These are phyloP conservation scores for Halcyon leucocephala DNA, from an alignment of 2,797 vertebrate species.

Conservation along the genomic window DNA sequence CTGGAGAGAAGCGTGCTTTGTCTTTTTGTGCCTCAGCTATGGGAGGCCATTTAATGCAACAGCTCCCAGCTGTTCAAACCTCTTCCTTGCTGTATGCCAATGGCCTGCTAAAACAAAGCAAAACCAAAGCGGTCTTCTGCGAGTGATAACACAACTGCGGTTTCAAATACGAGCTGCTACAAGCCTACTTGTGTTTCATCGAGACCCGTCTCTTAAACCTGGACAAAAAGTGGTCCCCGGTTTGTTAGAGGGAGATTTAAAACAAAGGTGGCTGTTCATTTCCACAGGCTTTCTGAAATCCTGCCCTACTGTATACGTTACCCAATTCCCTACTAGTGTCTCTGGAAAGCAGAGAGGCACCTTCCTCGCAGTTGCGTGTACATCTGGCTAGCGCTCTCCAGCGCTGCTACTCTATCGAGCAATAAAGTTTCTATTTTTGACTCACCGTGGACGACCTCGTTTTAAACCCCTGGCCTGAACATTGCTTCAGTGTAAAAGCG, in stretches of 20 bases:
- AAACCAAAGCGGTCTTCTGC: neutral
- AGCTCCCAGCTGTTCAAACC: conserved; percentile 36
- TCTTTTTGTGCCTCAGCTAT: conserved; percentile 18
- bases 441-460: neutral
- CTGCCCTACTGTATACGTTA: neutral
- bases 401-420: conserved; percentile 26
- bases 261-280: neutral
- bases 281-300: conserved; percentile 14
- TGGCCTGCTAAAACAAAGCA: conserved; percentile 29
- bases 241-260: neutral
- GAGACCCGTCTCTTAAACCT: neutral
- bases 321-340: neutral
- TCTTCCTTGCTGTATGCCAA: neutral
- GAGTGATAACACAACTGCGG: neutral
- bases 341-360: conserved; percentile 40
- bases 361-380: neutral
- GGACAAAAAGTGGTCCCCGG: neutral
- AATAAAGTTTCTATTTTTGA: conserved; percentile 63
- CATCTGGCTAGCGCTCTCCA: conserved; percentile 32
- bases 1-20: conserved; percentile 18
- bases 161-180: neutral
- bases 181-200: neutral
- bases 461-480: conserved; percentile 24
- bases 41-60: conserved; percentile 8
- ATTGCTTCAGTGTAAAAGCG: neutral